phyloP scores from a whole-genome alignment of 2,888 invertebrate species.

The Emesis furor region DNA sequence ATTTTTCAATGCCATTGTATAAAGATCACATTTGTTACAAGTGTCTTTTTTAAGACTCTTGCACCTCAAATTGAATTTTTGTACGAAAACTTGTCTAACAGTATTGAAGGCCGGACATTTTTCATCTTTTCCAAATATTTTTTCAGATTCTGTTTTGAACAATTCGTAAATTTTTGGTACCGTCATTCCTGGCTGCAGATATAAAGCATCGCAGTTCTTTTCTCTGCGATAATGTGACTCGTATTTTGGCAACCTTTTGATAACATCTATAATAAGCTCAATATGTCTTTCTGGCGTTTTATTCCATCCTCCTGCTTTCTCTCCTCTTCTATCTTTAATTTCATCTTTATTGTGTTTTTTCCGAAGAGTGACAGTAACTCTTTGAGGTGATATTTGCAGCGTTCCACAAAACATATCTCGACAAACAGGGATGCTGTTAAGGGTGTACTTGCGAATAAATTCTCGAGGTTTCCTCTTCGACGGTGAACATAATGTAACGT shows the following conservation, averaged over 20 bases:
- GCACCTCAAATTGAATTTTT: neutral
- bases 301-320: neutral
- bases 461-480: neutral
- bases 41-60: neutral
- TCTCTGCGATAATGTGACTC: too few species aligned
- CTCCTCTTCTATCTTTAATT: neutral
- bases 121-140: neutral
- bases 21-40: constrained; percentile 11
- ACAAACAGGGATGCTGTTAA: neutral
- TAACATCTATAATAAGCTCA: neutral
- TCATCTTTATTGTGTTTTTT: neutral
- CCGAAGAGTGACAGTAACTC: too few species aligned
- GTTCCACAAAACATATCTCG: neutral
- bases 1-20: neutral
- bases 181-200: neutral
- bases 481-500: neutral
- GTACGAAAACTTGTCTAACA: neutral
- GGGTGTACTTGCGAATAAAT: neutral
- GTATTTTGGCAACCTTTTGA: neutral
- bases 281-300: neutral
- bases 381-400: too few species aligned
- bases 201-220: neutral
- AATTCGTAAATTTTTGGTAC: neutral
- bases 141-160: neutral
- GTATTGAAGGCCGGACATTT: neutral